These are phyloP conservation scores for Aleiodes sp. DNA, from an alignment of 1,140 invertebrate species.

Conservation along the genomic window DNA sequence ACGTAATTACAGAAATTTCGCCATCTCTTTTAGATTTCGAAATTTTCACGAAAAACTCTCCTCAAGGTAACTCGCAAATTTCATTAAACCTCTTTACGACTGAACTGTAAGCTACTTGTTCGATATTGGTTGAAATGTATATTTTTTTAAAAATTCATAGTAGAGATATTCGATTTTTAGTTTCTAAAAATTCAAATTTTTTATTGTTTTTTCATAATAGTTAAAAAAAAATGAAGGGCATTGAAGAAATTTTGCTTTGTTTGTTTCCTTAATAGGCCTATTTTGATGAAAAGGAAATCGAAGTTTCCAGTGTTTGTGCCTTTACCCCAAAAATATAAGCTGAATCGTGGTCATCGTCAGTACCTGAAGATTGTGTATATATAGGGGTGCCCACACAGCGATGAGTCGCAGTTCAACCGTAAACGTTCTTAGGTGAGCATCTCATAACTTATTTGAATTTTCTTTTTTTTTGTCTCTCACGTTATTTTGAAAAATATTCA, in stretches of 20 bases:
- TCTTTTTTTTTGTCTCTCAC: not conserved
- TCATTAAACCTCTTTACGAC: no score
- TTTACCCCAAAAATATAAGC: constrained; percentile 40
- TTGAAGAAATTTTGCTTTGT: not conserved
- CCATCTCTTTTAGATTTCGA: no score
- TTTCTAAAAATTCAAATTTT: no score
- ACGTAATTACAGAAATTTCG: no score
- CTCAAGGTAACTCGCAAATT: no score
- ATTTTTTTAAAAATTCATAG: no score
- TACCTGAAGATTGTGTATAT: constrained; percentile 59
- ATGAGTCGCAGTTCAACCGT: constrained; percentile 56
- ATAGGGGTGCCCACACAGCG: constrained; percentile 53
- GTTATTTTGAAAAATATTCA: not conserved
- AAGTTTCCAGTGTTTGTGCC: not conserved
- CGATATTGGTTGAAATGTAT: no score
- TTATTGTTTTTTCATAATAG: no score
- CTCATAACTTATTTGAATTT: constrained; percentile 20
- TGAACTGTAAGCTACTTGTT: no score
- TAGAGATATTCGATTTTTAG: no score
- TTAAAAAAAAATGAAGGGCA: no score
- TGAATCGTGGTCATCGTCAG: not conserved
- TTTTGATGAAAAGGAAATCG: not conserved
- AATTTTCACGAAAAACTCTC: no score
- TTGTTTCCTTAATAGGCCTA: not conserved
- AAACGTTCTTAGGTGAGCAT: constrained; percentile 58